phyloP scores from a whole-genome alignment of 2,113 vertebrate genomes.

The Climacteris rufus region DNA sequence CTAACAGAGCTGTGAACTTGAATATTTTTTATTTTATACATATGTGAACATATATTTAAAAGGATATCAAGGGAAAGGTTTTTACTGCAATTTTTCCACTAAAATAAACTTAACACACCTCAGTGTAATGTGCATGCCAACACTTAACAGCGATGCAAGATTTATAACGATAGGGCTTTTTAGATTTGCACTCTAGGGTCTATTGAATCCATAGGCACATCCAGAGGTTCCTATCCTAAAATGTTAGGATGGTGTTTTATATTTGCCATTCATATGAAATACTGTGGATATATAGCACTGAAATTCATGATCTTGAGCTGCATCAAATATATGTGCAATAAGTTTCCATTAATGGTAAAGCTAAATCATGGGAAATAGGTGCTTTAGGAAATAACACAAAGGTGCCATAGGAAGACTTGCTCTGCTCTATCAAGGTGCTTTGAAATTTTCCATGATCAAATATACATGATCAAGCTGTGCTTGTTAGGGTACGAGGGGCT shows the following conservation, averaged over 20 bases:
- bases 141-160: constrained; percentile 75
- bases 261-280: constrained; percentile 63
- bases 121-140: constrained; percentile 70
- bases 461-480: constrained; percentile 79
- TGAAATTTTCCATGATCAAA: constrained; percentile 78
- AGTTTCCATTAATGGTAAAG: constrained; percentile 36
- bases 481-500: constrained; percentile 68
- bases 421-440: constrained; percentile 64
- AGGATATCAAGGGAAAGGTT: constrained; percentile 6
- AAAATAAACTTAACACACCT: constrained; percentile 71
- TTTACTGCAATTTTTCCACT: constrained; percentile 39
- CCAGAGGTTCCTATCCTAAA: constrained; percentile 67
- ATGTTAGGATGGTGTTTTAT: constrained; percentile 58
- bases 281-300: neutral
- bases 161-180: constrained; percentile 73
- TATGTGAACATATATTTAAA: neutral
- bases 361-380: constrained; percentile 10
- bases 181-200: constrained; percentile 72
- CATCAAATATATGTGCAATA: constrained; percentile 55
- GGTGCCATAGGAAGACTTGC: constrained; percentile 52
- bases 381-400: constrained; percentile 61
- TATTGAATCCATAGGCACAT: constrained; percentile 72
- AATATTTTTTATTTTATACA: constrained; percentile 6
- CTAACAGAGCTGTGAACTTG: neutral
- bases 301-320: constrained; percentile 60